A percentile compares a stretch with the other conserved stretches of the same genome.
These are phyloP conservation scores for Pocota personata DNA, from an alignment of 2,888 invertebrate species.

Conservation along the genomic window DNA sequence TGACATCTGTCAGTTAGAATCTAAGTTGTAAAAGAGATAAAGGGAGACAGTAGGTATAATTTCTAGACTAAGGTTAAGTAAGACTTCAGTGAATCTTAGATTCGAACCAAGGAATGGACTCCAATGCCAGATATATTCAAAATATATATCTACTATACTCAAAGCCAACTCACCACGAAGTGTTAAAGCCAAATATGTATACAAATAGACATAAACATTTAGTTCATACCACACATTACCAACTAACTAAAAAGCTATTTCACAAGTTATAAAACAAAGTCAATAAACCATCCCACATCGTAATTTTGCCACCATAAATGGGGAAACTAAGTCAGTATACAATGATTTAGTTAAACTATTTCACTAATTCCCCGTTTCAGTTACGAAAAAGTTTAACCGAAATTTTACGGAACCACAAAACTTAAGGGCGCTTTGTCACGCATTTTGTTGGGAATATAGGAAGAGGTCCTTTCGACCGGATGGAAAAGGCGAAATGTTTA, in stretches of 20 bases:
- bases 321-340: background rate
- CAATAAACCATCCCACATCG: background rate
- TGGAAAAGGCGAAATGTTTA: background rate
- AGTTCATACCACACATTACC: background rate
- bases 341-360: constrained; percentile 5
- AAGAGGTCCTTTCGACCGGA: background rate
- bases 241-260: background rate
- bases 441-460: background rate
- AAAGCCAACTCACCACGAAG: no score
- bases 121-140: no score
- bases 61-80: no score
- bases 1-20: no score
- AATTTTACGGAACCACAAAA: background rate
- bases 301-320: background rate
- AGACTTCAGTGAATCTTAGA: no score
- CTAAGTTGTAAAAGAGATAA: no score
- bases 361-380: background rate
- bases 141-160: no score
- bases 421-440: background rate
- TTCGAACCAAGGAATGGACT: no score
- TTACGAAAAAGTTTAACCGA: background rate
- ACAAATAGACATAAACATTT: background rate
- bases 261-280: background rate
- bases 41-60: no score
- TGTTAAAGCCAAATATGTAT: no score